Conservation (phyloP, 2,888 invertebrate species). For the Melinopterus prodromus region DNA sequence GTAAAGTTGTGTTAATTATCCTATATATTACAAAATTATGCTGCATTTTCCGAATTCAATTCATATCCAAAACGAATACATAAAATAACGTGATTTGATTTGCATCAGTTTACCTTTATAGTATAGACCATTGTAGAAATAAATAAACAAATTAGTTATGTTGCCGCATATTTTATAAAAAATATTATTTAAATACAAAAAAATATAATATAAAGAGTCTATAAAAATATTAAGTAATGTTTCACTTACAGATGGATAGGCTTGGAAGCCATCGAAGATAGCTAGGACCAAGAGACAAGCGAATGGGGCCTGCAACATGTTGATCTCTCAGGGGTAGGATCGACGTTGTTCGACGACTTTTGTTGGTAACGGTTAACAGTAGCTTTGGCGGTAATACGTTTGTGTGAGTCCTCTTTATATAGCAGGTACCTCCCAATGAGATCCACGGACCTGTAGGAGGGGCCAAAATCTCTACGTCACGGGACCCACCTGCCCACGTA, state of each 20-base stretch:
- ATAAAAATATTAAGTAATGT: not conserved
- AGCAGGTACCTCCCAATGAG: slow-evolving; percentile 33
- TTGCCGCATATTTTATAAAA: too few relatives aligned
- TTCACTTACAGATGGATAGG: slow-evolving; percentile 29
- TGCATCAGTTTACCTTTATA: too few relatives aligned
- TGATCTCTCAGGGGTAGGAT: slow-evolving; percentile 27
- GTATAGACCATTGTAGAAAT: too few relatives aligned
- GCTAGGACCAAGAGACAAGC: slow-evolving; percentile 21
- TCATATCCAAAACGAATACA: too few relatives aligned
- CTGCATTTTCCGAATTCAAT: too few relatives aligned
- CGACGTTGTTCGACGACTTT: slow-evolving; percentile 19
- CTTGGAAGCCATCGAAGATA: slow-evolving; percentile 27
- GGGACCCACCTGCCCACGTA: slow-evolving; percentile 31
- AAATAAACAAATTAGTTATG: too few relatives aligned
- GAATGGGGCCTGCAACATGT: slow-evolving; percentile 34
- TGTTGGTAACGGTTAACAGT: not conserved
- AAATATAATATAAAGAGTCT: not conserved
- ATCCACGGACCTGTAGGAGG: slow-evolving; percentile 36
- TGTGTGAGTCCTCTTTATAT: slow-evolving; percentile 31
- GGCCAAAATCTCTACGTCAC: slow-evolving; percentile 34
- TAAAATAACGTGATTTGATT: too few relatives aligned
- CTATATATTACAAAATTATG: too few relatives aligned
- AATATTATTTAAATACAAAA: not conserved
- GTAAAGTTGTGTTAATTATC: too few relatives aligned
- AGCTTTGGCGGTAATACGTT: slow-evolving; percentile 8